Conservation (phyloP, 2,113 vertebrate genomes). For the Pygoscelis antarcticus region DNA sequence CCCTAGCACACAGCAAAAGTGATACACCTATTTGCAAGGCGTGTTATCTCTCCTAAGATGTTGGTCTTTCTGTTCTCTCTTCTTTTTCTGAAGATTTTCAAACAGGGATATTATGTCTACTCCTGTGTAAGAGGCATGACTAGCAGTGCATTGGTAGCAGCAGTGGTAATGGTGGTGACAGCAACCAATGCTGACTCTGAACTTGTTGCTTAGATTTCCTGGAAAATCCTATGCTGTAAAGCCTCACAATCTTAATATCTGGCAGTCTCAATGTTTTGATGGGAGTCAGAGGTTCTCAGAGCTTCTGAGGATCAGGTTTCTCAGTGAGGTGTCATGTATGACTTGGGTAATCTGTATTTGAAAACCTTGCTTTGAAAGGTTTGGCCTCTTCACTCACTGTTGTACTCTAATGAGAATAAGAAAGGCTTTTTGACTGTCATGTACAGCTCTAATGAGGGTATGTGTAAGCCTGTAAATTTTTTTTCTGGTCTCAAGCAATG, state of each 20-base stretch:
- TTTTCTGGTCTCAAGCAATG: background rate
- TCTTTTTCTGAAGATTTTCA: background rate
- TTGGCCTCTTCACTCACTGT: background rate
- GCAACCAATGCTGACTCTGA: background rate
- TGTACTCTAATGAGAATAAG: background rate
- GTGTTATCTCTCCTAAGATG: background rate
- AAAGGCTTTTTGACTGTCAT: background rate
- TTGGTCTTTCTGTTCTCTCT: background rate
- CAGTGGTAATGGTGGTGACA: background rate
- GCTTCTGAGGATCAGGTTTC: background rate
- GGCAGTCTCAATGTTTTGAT: background rate
- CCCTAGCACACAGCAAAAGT: background rate
- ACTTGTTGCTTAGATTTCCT: background rate
- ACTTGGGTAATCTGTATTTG: background rate
- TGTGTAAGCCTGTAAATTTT: background rate
- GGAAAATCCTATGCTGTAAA: background rate
- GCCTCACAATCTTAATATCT: background rate
- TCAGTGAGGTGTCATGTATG: background rate
- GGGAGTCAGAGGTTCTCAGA: background rate
- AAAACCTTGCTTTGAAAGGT: background rate
- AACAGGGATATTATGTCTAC: background rate
- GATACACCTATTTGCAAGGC: background rate
- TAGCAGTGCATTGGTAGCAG: background rate
- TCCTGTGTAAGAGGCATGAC: background rate
- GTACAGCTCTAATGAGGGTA: background rate